Percentiles rank a stretch among this genome's conserved stretches.
phyloP scores from a whole-genome alignment of 2,888 invertebrate species.

The Cataglyphis albicans region DNA sequence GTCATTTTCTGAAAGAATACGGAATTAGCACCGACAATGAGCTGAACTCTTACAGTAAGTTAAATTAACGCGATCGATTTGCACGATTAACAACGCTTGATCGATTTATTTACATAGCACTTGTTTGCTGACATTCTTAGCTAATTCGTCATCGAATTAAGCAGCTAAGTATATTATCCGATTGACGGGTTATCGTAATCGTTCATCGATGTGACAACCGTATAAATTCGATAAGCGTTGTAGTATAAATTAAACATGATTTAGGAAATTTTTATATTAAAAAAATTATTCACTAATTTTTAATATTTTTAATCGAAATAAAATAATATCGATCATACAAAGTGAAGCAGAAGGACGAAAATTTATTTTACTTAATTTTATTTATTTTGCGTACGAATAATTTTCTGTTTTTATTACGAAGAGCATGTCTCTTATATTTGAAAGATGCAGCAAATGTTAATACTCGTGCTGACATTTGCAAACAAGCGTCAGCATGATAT shows the following conservation, averaged over 20 bases:
- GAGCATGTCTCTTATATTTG: slow-evolving; percentile 15
- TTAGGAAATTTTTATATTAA: neutral
- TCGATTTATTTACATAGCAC: neutral
- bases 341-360: neutral
- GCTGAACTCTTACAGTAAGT: neutral
- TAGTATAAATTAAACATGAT: neutral
- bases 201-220: slow-evolving; percentile 15
- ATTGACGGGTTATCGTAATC: slow-evolving; percentile 26
- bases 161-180: slow-evolving; percentile 8
- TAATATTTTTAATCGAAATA: slow-evolving; percentile 24
- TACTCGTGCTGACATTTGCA: neutral
- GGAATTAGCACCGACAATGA: neutral
- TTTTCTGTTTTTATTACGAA: neutral
- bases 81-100: neutral
- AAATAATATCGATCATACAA: neutral
- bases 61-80: slow-evolving; percentile 30
- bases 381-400: too few relatives aligned
- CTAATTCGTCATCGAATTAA: slow-evolving; percentile 44
- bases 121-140: slow-evolving; percentile 11
- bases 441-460: neutral
- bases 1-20: neutral
- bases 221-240: slow-evolving; percentile 23
- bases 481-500: neutral
- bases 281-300: neutral
- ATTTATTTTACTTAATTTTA: neutral